A percentile compares a stretch with the other conserved stretches of the same genome.
These are phyloP conservation scores for Myzus persicae DNA, from an alignment of 1,140 invertebrate species.

Conservation along the genomic window DNA sequence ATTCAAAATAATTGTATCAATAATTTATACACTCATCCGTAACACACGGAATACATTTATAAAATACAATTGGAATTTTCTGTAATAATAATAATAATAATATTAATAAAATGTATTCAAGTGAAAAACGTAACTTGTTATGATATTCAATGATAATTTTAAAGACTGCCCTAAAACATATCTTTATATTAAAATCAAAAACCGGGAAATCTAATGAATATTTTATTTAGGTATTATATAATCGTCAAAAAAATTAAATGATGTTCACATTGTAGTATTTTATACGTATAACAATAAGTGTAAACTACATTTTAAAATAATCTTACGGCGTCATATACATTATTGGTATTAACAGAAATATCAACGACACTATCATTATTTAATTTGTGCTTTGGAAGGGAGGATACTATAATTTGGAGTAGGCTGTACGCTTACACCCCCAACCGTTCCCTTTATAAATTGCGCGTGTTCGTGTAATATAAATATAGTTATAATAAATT, in stretches of 20 bases:
- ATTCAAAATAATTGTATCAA: constrained; percentile 9
- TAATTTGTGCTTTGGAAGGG: constrained; percentile 14
- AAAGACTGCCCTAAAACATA: neutral
- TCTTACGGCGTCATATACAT: neutral
- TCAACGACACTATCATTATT: constrained; percentile 5
- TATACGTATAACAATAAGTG: neutral
- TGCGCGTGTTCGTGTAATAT: neutral
- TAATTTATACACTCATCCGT: neutral
- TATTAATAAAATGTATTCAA: neutral
- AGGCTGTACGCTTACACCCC: neutral
- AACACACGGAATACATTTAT: neutral
- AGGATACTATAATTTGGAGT: neutral
- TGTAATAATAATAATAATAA: neutral
- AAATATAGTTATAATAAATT: constrained; percentile 8
- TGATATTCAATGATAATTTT: neutral
- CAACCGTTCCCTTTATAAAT: neutral
- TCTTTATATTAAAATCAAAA: neutral
- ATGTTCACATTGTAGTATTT: neutral
- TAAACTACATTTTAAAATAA: constrained; percentile 4
- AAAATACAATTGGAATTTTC: neutral
- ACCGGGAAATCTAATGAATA: neutral
- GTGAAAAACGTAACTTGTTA: neutral
- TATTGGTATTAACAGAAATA: neutral
- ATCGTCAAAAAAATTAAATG: neutral
- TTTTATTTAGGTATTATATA: neutral